Evolutionary conservation across 2,888 invertebrate genomes (phyloP).

Genomic region (Busseola fusca): DNA sequence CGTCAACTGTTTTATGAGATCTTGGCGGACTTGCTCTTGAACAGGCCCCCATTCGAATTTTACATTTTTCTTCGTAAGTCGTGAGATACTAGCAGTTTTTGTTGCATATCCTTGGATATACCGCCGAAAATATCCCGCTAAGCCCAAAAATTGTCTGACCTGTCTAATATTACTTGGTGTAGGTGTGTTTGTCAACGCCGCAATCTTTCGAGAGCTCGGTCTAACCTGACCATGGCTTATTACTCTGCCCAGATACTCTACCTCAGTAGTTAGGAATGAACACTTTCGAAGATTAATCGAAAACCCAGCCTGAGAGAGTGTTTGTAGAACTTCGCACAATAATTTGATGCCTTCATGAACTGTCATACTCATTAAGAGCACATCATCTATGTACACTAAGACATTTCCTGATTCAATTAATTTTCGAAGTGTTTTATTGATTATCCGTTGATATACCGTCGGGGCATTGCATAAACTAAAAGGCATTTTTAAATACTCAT

Average conservation of each 20-base stretch:
- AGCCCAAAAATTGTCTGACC: constrained; percentile 15
- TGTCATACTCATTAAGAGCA: background rate
- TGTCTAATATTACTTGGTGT: constrained; percentile 1
- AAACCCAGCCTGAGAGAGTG: background rate
- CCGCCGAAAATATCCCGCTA: constrained; percentile 15
- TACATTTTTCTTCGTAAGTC: constrained; percentile 22
- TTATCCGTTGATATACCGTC: background rate
- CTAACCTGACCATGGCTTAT: constrained; percentile 10
- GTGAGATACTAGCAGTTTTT: constrained; percentile 27
- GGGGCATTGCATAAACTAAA: constrained; percentile 1
- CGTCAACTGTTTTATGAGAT: constrained; percentile 19
- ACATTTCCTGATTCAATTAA: background rate
- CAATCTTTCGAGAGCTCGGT: constrained; percentile 15
- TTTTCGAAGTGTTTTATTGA: background rate
- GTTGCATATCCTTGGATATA: constrained; percentile 38
- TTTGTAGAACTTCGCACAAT: background rate
- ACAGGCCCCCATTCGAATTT: constrained; percentile 21
- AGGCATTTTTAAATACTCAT: constrained; percentile 7
- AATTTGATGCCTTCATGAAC: background rate
- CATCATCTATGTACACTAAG: background rate
- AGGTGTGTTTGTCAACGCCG: background rate
- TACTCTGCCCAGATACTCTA: background rate
- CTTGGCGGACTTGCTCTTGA: constrained; percentile 7
- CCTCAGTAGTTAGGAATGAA: background rate
- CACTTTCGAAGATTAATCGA: background rate